These are phyloP conservation scores for Blennius ocellaris DNA, from an alignment of 2,113 vertebrate genomes.

Conservation along the genomic window DNA sequence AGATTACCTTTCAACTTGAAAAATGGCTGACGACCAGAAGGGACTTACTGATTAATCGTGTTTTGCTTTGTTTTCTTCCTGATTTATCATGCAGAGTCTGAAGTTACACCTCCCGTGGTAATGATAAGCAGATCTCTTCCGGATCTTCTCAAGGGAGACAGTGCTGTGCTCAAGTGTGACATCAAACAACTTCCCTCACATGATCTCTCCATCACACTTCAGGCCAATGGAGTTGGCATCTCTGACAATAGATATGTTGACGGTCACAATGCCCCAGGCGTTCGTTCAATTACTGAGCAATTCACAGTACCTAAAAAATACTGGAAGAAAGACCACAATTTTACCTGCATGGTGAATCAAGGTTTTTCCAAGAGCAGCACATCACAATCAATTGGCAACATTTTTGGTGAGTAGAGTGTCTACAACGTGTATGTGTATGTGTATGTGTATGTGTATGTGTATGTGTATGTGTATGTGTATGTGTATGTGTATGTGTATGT, in stretches of 20 bases:
- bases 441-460: background rate
- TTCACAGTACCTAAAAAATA: background rate
- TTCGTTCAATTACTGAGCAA: constrained; percentile 29
- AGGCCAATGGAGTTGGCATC: background rate
- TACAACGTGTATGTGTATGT: background rate
- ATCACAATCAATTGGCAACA: background rate
- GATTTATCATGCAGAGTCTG: constrained; percentile 32
- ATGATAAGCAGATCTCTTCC: constrained; percentile 67
- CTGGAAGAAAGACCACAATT: background rate
- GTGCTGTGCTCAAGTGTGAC: constrained; percentile 65
- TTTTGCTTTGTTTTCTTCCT: background rate
- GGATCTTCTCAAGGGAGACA: constrained; percentile 31
- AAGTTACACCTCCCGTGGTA: constrained; percentile 45
- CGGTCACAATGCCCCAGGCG: constrained; percentile 34
- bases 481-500: background rate
- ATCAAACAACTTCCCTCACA: constrained; percentile 51
- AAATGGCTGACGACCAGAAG: background rate
- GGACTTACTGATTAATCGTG: background rate
- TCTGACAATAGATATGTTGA: constrained; percentile 26
- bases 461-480: background rate
- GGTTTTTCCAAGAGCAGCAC: background rate
- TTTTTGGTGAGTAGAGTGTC: constrained; percentile 56
- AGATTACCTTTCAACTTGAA: background rate
- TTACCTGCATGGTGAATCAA: constrained; percentile 51
- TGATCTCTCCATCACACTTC: constrained; percentile 62